Percentiles rank a stretch among this genome's conserved stretches.
Evolutionary conservation across 1,140 invertebrate genomes (phyloP).

Genomic region (Heliconius hewitsoni): DNA sequence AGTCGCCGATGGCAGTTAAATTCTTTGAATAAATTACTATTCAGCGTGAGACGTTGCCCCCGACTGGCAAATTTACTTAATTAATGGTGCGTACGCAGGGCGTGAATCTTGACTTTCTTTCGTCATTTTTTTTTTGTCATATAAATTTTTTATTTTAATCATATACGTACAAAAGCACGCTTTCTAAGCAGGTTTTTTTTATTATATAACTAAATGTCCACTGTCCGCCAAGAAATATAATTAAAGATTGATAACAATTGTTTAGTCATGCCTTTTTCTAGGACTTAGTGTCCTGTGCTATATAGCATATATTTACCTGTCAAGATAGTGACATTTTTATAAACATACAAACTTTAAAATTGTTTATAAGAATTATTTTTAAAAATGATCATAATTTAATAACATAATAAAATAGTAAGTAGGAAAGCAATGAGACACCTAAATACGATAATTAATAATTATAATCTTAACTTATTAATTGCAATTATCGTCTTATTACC

Average conservation of each 20-base stretch:
- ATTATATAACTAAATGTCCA: not conserved
- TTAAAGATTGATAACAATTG: too few relatives aligned
- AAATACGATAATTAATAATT: constrained; percentile 1
- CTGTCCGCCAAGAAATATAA: too few relatives aligned
- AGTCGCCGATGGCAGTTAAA: constrained; percentile 14
- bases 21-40: constrained; percentile 33
- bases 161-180: not conserved
- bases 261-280: too few relatives aligned
- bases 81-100: constrained; percentile 17
- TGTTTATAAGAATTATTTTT: too few relatives aligned
- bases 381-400: too few relatives aligned
- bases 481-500: not conserved
- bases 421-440: not conserved
- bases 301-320: too few relatives aligned
- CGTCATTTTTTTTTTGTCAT: constrained; percentile 10
- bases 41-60: constrained; percentile 24
- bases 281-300: too few relatives aligned
- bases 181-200: not conserved
- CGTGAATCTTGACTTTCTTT: not conserved
- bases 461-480: not conserved
- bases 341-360: too few relatives aligned
- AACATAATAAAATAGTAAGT: too few relatives aligned
- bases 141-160: not conserved
- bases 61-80: constrained; percentile 28
- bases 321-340: too few relatives aligned